Evolutionary conservation across 1,140 invertebrate species (phyloP), one percentile per base, ranked within the genome.

Genomic region (Hesperophylax magnus): DNA sequence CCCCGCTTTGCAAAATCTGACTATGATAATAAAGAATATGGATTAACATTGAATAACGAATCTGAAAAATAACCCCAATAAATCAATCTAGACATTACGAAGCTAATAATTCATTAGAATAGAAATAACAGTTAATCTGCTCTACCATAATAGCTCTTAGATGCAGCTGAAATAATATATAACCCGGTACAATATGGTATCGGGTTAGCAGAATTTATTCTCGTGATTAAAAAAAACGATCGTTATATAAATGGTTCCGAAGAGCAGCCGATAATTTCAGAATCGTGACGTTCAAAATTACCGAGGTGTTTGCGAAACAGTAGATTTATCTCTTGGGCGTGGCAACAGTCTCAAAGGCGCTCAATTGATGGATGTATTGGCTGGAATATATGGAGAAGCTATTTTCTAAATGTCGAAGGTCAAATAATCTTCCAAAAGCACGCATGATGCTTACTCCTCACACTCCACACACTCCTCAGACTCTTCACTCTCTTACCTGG

Each of bases 231-330:
- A 20, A 71, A 52, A 71, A 20, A 47, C 27, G 67, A 71, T 52
- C 67, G 67, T 71, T 71, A 71, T 47, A 71, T 71, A 71, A 71
- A 71, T 20, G 67, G n/a, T 52, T 71, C 53, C 67, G 31, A 47
- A 61, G 74, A 61, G 74, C 74, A 39, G 58, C 24, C 74, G 74
- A 77, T 77, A 77, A 77, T 77, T 77, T 39, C 74, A 27, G 74
- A 82, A 80, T 80, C 81, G 81, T 82, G 81, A 72, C 81, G 61
- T 75, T 71, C 78, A 52, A 82, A 82, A 82, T 82, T 69, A 75
- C 77, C 74, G 67, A 80, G 67, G 79, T 80, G 78, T 80, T 83
- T 80, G 79, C 81, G 65, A 83, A 80, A 78, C 81, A 74, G 58
- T 69, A 75, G 82, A 83, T 81, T 81, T 81, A 83, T 83, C 79